Evolutionary conservation across 2,888 invertebrate species (phyloP).

Genomic region (Elegia similella): DNA sequence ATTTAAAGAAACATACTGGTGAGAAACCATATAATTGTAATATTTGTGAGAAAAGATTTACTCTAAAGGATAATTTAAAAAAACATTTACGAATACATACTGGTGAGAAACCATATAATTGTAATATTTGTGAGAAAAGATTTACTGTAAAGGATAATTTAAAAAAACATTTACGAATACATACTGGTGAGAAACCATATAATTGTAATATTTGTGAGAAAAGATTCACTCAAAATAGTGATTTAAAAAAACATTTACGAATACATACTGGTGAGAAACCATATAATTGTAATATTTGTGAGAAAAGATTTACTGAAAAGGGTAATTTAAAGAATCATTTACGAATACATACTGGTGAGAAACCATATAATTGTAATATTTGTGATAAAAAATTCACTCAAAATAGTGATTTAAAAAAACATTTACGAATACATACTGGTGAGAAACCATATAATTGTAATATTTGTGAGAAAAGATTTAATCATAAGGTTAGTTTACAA

Average conservation of each 20-base stretch:
- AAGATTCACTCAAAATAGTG: not conserved
- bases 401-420: not conserved
- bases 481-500: not conserved
- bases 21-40: not conserved
- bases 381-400: not conserved
- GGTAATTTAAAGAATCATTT: not conserved
- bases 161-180: not conserved
- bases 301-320: not conserved
- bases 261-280: not conserved
- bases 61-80: not conserved
- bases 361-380: not conserved
- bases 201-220: not conserved
- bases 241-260: not conserved
- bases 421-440: not conserved
- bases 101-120: not conserved
- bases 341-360: not conserved
- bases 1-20: not conserved
- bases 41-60: not conserved
- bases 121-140: not conserved
- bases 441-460: not conserved
- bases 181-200: not conserved
- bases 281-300: not conserved
- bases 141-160: not conserved
- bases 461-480: not conserved
- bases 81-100: not conserved